Evolutionary conservation across 2,113 vertebrate species (phyloP), one percentile per base, ranked within the genome.

Genomic region (Aythya baeri): DNA sequence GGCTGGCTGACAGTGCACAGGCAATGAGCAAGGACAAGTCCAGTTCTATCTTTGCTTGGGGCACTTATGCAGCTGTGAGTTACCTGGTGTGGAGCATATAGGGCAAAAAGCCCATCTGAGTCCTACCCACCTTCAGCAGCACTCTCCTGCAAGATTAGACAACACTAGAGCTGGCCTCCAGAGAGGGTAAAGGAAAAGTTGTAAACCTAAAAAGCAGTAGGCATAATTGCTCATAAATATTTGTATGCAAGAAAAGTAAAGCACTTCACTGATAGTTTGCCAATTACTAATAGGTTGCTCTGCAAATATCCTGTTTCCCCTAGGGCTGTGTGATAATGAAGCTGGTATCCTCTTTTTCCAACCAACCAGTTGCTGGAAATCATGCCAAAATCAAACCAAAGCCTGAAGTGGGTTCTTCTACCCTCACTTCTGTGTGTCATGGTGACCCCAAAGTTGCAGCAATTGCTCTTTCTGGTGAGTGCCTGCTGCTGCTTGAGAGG

Each of bases 121-220:
- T 49, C 68, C 66, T 32, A 5, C 8, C 5, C 11, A 18, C 34
- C 26, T 83, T 58, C 62, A 78, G 68, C 9, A 1, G 65, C 75
- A 63, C 65, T 88, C 83, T 58, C 38, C 86, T 70, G 66, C 1
- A 1, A 76, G 58, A 88, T 90, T 43, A 94, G 79, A 41, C 82
- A 91, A 46, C 25, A 32, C 65, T 76, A 59, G 29, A 89, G 27
- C 58, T 92, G 41, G 41, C 25, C 6, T 83, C 63, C 54, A 52
- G 68, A 68, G 59, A 74, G 8, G 2, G 26, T 50, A 50, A 95
- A 93, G 70, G 62, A 74, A 90, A 91, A 88, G 41, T 15, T 90
- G 87, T 62, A 92, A 80, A 81, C 70, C 79, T 83, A 73, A 93
- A 90, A 88, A 63, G 15, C 26, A 86, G 21, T 88, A 73, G 76